Conservation (phyloP, 1,140 invertebrate genomes). For the Schlechtendalia chinensis region DNA sequence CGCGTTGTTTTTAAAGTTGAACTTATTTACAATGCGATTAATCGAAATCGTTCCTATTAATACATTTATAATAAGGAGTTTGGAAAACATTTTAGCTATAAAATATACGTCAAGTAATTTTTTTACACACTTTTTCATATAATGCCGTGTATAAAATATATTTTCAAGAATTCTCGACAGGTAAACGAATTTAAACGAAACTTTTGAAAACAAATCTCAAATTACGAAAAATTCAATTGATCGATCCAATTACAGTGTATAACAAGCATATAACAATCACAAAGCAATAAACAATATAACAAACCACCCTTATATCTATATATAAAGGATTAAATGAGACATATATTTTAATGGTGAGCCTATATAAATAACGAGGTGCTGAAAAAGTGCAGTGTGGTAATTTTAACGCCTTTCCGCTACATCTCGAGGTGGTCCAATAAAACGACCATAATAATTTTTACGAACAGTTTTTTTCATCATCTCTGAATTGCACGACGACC, state of each 20-base stretch:
- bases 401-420: constrained; percentile 39
- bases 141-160: too few species aligned
- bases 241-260: background rate
- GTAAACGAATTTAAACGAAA: too few species aligned
- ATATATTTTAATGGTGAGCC: background rate
- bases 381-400: constrained; percentile 13
- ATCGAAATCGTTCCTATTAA: too few species aligned
- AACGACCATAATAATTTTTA: constrained; percentile 18
- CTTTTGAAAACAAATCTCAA: too few species aligned
- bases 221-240: background rate
- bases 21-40: too few species aligned
- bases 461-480: background rate
- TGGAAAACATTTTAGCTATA: too few species aligned
- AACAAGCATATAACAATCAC: background rate
- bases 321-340: background rate
- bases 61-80: too few species aligned
- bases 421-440: constrained; percentile 17
- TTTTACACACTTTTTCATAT: too few species aligned
- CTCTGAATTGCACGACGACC: background rate
- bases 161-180: too few species aligned
- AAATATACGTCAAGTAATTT: too few species aligned
- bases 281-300: background rate
- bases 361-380: constrained; percentile 1
- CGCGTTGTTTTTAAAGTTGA: too few species aligned
- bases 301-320: background rate